Evolutionary conservation across 1,140 invertebrate species (phyloP), one percentile per base, ranked within the genome.

Genomic region (Drosophila arizonae): DNA sequence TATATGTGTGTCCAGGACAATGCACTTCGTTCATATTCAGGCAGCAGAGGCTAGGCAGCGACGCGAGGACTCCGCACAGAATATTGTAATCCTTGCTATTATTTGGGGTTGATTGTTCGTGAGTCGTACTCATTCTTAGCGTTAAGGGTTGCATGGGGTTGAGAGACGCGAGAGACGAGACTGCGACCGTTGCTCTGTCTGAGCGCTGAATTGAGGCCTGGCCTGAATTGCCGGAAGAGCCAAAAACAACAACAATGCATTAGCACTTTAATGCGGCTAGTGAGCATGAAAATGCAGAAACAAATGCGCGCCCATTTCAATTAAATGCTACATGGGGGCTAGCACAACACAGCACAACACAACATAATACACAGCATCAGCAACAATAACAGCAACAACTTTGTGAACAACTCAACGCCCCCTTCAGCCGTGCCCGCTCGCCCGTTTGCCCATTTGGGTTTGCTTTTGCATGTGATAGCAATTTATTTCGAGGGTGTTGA

Each of bases 241-340:
- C 74, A 82, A 86, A 64, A 87, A 90, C 81, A 90, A 90, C 84
- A 90, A 89, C 88, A 88, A 70, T 90, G 85, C 88, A 90, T 90
- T 90, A 90, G 81, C 88, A 90, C 88, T 90, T 90, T 89, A 86
- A 86, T 86, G 82, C 82, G 85, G 85, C 79, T 88, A 88, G 82
- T 86, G 82, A 79, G 82, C 82, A 86, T 79, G 43, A 87, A 87
- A 86, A 86, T 86, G 82, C 69, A 79, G 82, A 86, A 86, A 86
- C 82, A 86, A 86, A 87, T 69, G 79, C 63, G 79, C 82, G 76
- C 82, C 82, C 82, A 76, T 86, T 86, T 87, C 86, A 90, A 90
- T 90, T 90, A 90, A 90, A 90, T 76, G 72, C 71, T 77, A 76
- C 78, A 89, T 72, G 66, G 72, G 65, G 71, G 70, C 80, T 26